These are phyloP conservation scores for Diplolepis rosae DNA, from an alignment of 2,888 invertebrate species.

Conservation along the genomic window DNA sequence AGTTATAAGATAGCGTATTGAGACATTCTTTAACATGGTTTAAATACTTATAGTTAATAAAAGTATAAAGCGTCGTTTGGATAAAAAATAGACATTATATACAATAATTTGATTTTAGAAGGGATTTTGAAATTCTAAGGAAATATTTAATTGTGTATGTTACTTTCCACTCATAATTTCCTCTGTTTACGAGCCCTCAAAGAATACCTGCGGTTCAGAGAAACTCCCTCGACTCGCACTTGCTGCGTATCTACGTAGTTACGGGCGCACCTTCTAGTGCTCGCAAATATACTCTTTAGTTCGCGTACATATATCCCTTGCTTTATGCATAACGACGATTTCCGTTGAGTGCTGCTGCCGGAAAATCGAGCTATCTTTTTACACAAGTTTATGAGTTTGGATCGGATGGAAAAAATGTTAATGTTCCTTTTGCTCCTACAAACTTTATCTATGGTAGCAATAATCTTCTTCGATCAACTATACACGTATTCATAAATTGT, in stretches of 20 bases:
- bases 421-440: neutral
- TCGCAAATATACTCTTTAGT: neutral
- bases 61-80: no score
- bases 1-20: no score
- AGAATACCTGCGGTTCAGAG: neutral
- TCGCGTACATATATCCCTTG: conserved; percentile 11
- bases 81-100: no score
- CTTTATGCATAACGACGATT: conserved; percentile 20
- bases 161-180: neutral
- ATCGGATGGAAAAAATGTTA: neutral
- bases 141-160: neutral
- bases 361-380: conserved; percentile 11
- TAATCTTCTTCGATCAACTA: no score
- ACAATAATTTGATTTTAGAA: no score
- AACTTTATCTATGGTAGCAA: neutral
- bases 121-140: no score
- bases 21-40: no score
- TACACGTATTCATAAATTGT: no score
- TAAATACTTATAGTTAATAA: no score
- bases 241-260: neutral
- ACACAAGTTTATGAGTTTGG: neutral
- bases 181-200: neutral
- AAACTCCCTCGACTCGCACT: conserved; percentile 6
- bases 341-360: neutral
- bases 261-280: neutral